These are phyloP conservation scores for Callyntrura sp. DNA, from an alignment of 2,888 invertebrate species.

Conservation along the genomic window DNA sequence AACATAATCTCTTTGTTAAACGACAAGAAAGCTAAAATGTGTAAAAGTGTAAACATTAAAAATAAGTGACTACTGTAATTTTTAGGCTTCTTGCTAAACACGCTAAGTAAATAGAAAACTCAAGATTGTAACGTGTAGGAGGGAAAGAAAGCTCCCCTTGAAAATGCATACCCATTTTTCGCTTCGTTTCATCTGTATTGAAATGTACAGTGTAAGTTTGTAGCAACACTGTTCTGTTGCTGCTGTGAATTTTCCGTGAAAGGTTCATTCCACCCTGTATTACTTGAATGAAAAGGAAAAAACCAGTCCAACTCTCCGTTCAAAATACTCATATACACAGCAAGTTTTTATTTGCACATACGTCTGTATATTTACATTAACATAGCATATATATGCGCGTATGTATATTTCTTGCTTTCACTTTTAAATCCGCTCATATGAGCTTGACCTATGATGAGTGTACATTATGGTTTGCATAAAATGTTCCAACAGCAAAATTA, in stretches of 20 bases:
- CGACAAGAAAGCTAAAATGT: no score
- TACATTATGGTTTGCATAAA: constrained; percentile 5
- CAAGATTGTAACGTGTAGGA: no score
- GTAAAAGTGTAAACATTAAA: no score
- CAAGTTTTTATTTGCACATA: constrained; percentile 1
- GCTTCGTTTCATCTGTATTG: not conserved
- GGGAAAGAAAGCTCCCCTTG: no score
- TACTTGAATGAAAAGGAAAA: constrained; percentile 40
- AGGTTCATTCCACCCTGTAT: constrained; percentile 75
- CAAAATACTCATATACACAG: not conserved
- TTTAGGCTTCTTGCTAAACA: no score
- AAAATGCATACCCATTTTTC: not conserved
- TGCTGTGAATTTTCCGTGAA: constrained; percentile 37
- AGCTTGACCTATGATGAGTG: not conserved
- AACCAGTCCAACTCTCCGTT: not conserved
- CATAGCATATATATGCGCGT: not conserved
- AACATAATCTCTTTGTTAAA: not conserved
- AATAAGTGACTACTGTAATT: no score
- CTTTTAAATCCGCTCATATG: not conserved
- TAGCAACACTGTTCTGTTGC: not conserved
- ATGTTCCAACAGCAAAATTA: not conserved
- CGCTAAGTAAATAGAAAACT: not conserved
- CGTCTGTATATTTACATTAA: not conserved
- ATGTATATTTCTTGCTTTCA: constrained; percentile 26
- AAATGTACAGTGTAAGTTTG: not conserved